Base-by-base conservation (phyloP, 2,888 invertebrate genomes). In the Camptogramma bilineatum region DNA sequence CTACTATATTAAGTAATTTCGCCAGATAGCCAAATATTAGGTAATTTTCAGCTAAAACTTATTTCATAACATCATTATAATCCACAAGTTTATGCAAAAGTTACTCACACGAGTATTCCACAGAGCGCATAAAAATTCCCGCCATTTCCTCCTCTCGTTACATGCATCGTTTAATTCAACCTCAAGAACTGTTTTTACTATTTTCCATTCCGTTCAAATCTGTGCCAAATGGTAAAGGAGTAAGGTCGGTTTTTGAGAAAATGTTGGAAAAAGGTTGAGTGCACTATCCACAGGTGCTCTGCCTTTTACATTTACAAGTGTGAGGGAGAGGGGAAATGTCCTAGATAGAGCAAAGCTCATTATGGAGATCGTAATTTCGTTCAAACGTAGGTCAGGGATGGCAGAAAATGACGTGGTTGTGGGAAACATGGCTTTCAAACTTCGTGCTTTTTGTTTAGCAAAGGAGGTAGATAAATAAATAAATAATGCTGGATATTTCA, bases 211-310 rank as follows among this genome's bases (percentile, higher is more conserved):
- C 50, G 47, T 60, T 60, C 31, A 47, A 56, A 51, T 57, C 7
- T 60, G 24, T 9, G 31, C 31, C 50, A 48, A 59, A 17, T 46
- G 50, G 4, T 50, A 24, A 13, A 42, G 51, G 13, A 10, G 16
- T 52, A 59, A 28, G 51, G 58, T 16, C 7, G 24, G 44, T 51
- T 54, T 63, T 66, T 17, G 19, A 50, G 17, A 59, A 47, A n/a
- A 34, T 10, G 39, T 51, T 24, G 44, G 53, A 39, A 66, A 31
- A 64, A 71, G 76, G 77, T 78, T 76, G 76, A 78, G 77, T 71
- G 74, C 69, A 65, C 74, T 75, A 56, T 54, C 71, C 70, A 78
- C 79, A 80, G 79, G 81, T 80, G 77, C 73, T 21, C 61, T 59
- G 17, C 70, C 69, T 72, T 76, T 78, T 79, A 13, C 17, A 17